Base-by-base conservation (phyloP, 1,140 invertebrate species). In the Venturia canescens region DNA sequence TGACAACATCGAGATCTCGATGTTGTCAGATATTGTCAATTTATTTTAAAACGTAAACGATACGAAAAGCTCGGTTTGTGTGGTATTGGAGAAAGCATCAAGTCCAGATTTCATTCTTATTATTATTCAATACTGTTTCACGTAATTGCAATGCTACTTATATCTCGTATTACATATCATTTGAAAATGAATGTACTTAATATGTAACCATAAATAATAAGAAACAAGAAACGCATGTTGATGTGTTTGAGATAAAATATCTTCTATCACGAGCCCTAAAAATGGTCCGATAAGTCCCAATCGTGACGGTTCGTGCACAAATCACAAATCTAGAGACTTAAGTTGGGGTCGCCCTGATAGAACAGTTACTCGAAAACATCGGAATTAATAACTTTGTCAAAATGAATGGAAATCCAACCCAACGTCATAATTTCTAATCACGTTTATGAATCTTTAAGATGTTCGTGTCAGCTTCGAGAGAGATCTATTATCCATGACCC, bases 1-100 rank as follows among this genome's bases (percentile, higher is more conserved):
- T n/a, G n/a, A n/a, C n/a, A n/a, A n/a, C n/a, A n/a, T n/a, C n/a
- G n/a, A n/a, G n/a, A n/a, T n/a, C n/a, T n/a, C n/a, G n/a, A n/a
- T 34, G 31, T 34, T 3, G 7, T 34, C 3, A 34, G 7, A 34
- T 34, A 34, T 3, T 34, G 7, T 34, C 3, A 34, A 34, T 34
- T 34, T 34, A 34, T 34, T 34, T 34, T 74, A 50, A n/a, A 50
- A n/a, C n/a, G 44, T 74, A 50, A 74, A 74, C 71, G 44, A 74
- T 23, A 48, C n/a, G 21, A 74, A 6, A 74, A 44, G 9, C 7
- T 34, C 44, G 5, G 7, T 53, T 53, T 53, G 15, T 53, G 15
- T 15, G 50, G 50, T 16, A 3, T 5, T 53, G 50, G 50, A 53
- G 1, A 53, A 53, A 53, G 15, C 13, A 53, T 16, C 50, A 15